A percentile compares a stretch with the other conserved stretches of the same genome.
These are phyloP conservation scores for Mylabris sibirica DNA, from an alignment of 2,888 invertebrate genomes.

Conservation along the genomic window DNA sequence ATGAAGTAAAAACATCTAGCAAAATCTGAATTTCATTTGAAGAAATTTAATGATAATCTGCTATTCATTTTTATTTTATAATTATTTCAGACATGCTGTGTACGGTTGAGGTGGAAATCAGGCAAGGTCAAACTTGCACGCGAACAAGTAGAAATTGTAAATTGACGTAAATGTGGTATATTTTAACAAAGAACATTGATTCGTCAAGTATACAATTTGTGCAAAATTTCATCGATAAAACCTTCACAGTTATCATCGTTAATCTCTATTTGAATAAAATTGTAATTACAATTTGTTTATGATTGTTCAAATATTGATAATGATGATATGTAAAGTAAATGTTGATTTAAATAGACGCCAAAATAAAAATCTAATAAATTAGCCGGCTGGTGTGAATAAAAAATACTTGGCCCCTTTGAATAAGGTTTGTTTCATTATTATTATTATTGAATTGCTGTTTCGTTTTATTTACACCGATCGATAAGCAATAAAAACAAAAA, in stretches of 20 bases:
- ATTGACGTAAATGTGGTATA: conserved; percentile 9
- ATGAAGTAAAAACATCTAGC: neutral
- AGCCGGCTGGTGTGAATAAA: neutral
- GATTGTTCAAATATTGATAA: neutral
- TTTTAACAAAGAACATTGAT: neutral
- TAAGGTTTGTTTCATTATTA: neutral
- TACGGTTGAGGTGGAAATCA: neutral
- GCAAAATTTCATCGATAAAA: no score
- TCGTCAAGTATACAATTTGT: neutral
- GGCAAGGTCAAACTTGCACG: conserved; percentile 25
- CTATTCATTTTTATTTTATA: conserved; percentile 14
- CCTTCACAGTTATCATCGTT: no score
- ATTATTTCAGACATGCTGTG: conserved; percentile 2
- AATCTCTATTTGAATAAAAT: neutral
- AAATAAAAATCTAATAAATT: neutral
- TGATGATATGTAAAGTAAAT: conserved; percentile 2
- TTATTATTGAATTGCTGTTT: neutral
- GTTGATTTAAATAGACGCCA: neutral
- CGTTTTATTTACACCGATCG: neutral
- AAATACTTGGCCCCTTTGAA: neutral
- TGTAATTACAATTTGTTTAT: neutral
- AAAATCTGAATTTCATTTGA: conserved; percentile 2
- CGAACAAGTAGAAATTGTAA: conserved; percentile 20
- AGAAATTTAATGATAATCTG: conserved; percentile 14
- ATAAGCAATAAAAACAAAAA: neutral